Evolutionary conservation across 2,888 invertebrate genomes (phyloP).

Genomic region (Pasiphila rectangulata): DNA sequence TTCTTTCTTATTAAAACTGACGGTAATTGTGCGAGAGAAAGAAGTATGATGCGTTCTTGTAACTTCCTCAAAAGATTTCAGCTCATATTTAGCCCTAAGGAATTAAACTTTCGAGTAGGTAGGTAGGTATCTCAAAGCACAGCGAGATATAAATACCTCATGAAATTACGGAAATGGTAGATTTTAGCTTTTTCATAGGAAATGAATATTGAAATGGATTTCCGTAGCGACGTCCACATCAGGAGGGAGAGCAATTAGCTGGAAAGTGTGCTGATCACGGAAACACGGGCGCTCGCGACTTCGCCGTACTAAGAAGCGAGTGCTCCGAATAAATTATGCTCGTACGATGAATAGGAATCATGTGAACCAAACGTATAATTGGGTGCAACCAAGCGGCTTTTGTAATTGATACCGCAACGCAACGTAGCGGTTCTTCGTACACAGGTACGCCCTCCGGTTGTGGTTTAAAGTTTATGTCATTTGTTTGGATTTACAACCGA

Average conservation of each 20-base stretch:
- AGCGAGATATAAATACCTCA: too few relatives aligned
- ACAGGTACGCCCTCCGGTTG: constrained; percentile 54
- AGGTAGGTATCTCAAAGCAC: too few relatives aligned
- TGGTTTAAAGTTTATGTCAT: constrained; percentile 9
- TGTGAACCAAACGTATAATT: constrained; percentile 72
- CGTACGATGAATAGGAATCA: constrained; percentile 66
- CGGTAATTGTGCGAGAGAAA: neutral
- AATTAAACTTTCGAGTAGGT: too few relatives aligned
- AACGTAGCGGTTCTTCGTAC: constrained; percentile 71
- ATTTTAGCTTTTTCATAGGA: neutral
- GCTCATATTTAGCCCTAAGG: too few relatives aligned
- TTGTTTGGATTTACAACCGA: neutral
- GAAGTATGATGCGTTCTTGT: too few relatives aligned
- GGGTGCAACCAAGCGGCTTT: constrained; percentile 71
- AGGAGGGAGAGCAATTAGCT: constrained; percentile 8
- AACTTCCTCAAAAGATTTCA: too few relatives aligned
- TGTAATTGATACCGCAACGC: constrained; percentile 74
- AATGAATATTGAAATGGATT: constrained; percentile 5
- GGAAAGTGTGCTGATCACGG: constrained; percentile 16
- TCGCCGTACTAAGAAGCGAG: constrained; percentile 18
- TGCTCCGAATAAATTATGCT: constrained; percentile 17
- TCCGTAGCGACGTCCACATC: constrained; percentile 9
- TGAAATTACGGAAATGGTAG: too few relatives aligned
- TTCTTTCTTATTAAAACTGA: constrained; percentile 8
- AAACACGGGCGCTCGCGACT: constrained; percentile 13